Conservation (phyloP, 2,888 invertebrate genomes). For the Sarcophaga carnaria region DNA sequence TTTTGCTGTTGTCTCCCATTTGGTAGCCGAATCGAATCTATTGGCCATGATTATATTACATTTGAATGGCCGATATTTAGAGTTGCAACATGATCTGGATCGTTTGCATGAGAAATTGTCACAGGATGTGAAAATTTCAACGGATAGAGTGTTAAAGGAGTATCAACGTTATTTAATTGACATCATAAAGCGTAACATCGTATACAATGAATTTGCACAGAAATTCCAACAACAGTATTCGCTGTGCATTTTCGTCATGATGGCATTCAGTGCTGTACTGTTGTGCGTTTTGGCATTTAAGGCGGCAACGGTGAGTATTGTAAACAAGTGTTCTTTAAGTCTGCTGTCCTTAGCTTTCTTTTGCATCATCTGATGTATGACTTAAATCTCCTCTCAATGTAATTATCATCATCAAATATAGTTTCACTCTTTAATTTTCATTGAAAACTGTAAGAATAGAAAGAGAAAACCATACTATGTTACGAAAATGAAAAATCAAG, state of each 20-base stretch:
- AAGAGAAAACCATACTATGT: too few species aligned
- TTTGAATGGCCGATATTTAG: slow-evolving; percentile 75
- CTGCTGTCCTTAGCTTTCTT: too few species aligned
- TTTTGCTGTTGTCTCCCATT: slow-evolving; percentile 71
- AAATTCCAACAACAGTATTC: slow-evolving; percentile 74
- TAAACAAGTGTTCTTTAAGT: too few species aligned
- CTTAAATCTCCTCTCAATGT: too few species aligned
- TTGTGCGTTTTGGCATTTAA: slow-evolving; percentile 76
- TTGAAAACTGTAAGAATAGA: too few species aligned
- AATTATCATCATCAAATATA: too few species aligned
- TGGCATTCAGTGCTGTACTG: slow-evolving; percentile 75
- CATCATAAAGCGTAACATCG: slow-evolving; percentile 73
- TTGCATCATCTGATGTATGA: too few species aligned
- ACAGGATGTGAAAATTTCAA: slow-evolving; percentile 20
- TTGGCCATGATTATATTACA: slow-evolving; percentile 77
- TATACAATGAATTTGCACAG: slow-evolving; percentile 74
- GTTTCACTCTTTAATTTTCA: too few species aligned
- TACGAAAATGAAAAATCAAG: too few species aligned
- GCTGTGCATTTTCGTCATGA: slow-evolving; percentile 76
- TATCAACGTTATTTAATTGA: slow-evolving; percentile 71
- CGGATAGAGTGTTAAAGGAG: slow-evolving; percentile 58
- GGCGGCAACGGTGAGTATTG: slow-evolving; percentile 74
- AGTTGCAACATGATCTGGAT: slow-evolving; percentile 73
- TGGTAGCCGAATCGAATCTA: slow-evolving; percentile 76
- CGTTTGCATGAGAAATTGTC: slow-evolving; percentile 32